Base-by-base conservation (phyloP, 2,113 vertebrate genomes). In the Amblyopsis rosae region DNA sequence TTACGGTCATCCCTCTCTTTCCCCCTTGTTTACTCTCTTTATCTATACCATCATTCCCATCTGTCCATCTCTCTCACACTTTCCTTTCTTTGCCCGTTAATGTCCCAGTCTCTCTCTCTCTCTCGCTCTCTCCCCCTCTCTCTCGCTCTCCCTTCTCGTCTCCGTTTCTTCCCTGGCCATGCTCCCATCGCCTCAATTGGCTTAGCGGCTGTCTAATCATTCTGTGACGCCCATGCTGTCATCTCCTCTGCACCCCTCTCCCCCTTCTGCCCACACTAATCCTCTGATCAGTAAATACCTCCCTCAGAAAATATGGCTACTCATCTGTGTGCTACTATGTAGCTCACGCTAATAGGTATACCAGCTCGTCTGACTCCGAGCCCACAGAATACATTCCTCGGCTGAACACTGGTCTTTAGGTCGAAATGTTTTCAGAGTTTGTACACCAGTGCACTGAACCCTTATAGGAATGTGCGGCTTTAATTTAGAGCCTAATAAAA, bases 201-300 rank as follows among this genome's bases (percentile, higher is more conserved):
- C 86, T 91, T 88, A 90, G 88, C 72, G 67, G 80, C 73, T 77
- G 88, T 82, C 82, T 90, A 89, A 91, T 93, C 87, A 87, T 91
- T 86, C 67, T 72, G 72, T 72, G 77, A 88, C 75, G 75, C 70
- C 80, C 86, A 87, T 86, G 84, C 87, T 90, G 86, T 88, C 86
- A 69, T 84, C 70, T 81, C 65, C 72, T 82, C 78, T 76, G 63
- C 82, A 15, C 67, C 75, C 76, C 66, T 58, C 4, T 53, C 78
- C 80, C 81, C 65, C 71, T 91, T 51, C 53, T 10, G 5, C 73
- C 72, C 66, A 54, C 70, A 54, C 72, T 91, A 91, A 92, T 93
- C 89, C 87, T 83, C 72, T 74, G 76, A 88, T 90, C 87, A 73
- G 83, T 91, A 90, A 92, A 91, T 88, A 88, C 82, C 75, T 53